Conservation (phyloP, 2,797 vertebrate genomes). For the Cynopterus sphinx region DNA sequence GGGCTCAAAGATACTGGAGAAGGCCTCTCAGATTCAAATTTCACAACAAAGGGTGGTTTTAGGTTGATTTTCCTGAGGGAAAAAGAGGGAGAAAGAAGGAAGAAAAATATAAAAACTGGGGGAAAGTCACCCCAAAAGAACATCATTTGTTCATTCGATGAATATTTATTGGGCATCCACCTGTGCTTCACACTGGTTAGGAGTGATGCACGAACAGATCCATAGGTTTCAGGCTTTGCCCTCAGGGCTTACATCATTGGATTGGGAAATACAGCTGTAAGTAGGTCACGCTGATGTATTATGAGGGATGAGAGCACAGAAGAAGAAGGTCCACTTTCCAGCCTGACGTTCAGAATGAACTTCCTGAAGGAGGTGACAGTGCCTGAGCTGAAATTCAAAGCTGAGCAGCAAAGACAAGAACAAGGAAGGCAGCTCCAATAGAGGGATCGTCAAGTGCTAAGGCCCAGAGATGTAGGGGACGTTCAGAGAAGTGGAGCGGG, state of each 20-base stretch:
- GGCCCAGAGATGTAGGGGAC: background rate
- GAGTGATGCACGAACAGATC: background rate
- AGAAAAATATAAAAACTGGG: background rate
- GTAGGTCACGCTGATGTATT: rapidly evolving
- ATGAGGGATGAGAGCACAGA: background rate
- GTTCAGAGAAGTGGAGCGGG: background rate
- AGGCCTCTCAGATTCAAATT: background rate
- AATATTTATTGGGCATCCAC: background rate
- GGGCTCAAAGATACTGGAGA: background rate
- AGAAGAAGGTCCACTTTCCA: background rate
- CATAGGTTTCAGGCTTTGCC: background rate
- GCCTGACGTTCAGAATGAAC: background rate
- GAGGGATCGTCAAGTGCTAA: background rate
- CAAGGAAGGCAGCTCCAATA: background rate
- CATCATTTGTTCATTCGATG: background rate
- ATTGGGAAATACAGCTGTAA: background rate
- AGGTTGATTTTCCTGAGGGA: background rate
- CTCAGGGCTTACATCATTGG: background rate
- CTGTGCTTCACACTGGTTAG: background rate
- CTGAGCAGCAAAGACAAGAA: background rate
- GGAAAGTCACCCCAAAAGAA: background rate
- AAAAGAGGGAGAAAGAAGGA: background rate
- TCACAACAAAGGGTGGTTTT: background rate
- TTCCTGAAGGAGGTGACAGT: background rate
- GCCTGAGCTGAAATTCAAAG: background rate